Conservation (phyloP, 2,797 vertebrate species). For the Mus spretus region DNA sequence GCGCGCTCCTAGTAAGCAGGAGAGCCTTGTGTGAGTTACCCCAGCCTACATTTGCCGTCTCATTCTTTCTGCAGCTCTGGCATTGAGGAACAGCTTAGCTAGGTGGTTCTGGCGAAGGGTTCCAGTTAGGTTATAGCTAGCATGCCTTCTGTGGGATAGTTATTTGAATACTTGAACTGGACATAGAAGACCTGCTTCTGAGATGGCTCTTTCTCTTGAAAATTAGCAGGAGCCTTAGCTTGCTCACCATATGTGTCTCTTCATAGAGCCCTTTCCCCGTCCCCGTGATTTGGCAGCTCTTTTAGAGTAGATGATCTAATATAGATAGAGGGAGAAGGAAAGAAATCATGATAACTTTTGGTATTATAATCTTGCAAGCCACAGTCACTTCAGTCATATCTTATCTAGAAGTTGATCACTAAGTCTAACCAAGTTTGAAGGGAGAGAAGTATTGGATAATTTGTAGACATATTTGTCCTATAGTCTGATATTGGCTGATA, state of each 20-base stretch:
- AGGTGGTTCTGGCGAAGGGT: background rate
- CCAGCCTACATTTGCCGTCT: background rate
- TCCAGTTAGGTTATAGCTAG: background rate
- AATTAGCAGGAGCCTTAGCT: background rate
- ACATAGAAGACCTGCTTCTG: background rate
- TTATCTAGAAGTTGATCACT: background rate
- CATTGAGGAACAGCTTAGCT: background rate
- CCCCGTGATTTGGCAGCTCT: background rate
- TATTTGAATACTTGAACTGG: background rate
- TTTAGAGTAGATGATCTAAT: background rate
- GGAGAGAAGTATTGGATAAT: background rate
- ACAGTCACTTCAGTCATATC: background rate
- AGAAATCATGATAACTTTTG: background rate
- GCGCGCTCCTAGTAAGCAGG: background rate
- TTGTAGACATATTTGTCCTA: background rate
- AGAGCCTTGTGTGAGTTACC: background rate
- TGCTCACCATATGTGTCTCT: background rate
- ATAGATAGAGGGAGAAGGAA: background rate
- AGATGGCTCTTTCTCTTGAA: background rate
- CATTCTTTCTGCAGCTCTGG: background rate
- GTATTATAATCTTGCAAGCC: background rate
- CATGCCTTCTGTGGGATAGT: background rate
- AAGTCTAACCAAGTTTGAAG: conserved; percentile 9
- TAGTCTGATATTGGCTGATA: background rate
- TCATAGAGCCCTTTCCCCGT: background rate